phyloP scores from a whole-genome alignment of 2,797 vertebrate species.

The Salarias fasciatus region DNA sequence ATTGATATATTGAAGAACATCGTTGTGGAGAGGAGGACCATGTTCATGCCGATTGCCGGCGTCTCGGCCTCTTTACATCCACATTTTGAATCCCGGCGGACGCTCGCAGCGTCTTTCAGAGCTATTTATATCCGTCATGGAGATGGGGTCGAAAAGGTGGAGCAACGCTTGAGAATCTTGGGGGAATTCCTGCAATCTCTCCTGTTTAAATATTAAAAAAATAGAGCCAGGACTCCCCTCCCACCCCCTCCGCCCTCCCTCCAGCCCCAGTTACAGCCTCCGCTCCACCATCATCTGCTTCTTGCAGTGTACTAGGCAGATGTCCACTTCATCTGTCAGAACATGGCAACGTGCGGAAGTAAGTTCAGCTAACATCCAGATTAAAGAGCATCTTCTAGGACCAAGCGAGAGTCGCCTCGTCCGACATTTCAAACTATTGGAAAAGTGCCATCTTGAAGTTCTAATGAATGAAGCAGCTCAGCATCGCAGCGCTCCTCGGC shows the following conservation, averaged over 20 bases:
- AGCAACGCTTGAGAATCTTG: constrained; percentile 37
- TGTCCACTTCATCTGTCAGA: too few relatives aligned
- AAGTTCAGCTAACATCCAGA: too few relatives aligned
- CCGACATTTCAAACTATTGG: too few relatives aligned
- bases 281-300: background rate
- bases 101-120: constrained; percentile 19
- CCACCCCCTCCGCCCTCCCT: background rate
- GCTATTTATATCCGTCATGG: constrained; percentile 55
- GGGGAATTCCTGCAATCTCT: constrained; percentile 61
- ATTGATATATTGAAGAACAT: too few relatives aligned
- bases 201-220: constrained; percentile 55
- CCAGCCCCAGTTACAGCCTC: background rate
- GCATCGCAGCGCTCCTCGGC: too few relatives aligned
- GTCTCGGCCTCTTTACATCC: constrained; percentile 13
- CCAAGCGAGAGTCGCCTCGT: too few relatives aligned
- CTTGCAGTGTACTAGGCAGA: background rate
- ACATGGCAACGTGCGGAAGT: too few relatives aligned
- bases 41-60: background rate
- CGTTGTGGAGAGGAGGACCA: background rate
- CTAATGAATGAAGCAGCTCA: too few relatives aligned
- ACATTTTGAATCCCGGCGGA: background rate
- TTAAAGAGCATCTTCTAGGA: too few relatives aligned
- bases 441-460: too few relatives aligned
- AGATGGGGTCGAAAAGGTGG: constrained; percentile 43
- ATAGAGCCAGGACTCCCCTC: constrained; percentile 11